These are phyloP conservation scores for Alsophila aescularia DNA, from an alignment of 2,888 invertebrate species.

Conservation along the genomic window DNA sequence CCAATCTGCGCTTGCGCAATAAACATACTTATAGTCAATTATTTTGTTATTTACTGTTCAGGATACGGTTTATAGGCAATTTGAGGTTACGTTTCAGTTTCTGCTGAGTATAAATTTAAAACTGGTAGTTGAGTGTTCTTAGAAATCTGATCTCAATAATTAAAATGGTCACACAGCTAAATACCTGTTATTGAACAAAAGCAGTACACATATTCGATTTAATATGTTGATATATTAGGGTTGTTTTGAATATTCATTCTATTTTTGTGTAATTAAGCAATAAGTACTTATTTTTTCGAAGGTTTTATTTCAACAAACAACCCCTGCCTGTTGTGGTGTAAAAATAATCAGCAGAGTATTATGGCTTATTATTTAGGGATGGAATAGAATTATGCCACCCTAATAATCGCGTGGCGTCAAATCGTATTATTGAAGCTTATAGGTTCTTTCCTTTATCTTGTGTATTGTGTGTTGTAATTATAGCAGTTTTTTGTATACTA, in stretches of 20 bases:
- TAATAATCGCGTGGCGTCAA: slow-evolving; percentile 53
- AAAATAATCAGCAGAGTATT: slow-evolving; percentile 53
- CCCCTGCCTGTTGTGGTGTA: slow-evolving; percentile 33
- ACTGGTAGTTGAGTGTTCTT: not conserved
- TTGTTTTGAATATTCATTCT: too few relatives aligned
- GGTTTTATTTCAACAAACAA: not conserved
- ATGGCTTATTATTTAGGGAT: slow-evolving; percentile 60
- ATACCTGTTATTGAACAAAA: too few relatives aligned
- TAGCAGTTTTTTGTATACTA: not conserved
- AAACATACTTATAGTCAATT: slow-evolving; percentile 7
- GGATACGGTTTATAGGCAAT: not conserved
- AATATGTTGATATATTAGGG: too few relatives aligned
- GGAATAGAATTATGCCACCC: slow-evolving; percentile 59
- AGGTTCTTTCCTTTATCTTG: slow-evolving; percentile 23
- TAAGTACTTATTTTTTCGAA: too few relatives aligned
- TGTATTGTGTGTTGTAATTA: slow-evolving; percentile 24
- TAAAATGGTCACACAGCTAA: too few relatives aligned
- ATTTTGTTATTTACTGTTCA: not conserved
- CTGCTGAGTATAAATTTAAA: not conserved
- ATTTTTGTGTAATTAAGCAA: too few relatives aligned
- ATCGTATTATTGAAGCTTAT: slow-evolving; percentile 59
- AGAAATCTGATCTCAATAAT: not conserved
- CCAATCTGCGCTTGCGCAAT: slow-evolving; percentile 39
- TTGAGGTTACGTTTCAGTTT: not conserved
- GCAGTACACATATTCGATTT: too few relatives aligned